Evolutionary conservation across 2,797 vertebrate genomes (phyloP), one percentile per base, ranked within the genome.

Genomic region (Acanthis flammea): DNA sequence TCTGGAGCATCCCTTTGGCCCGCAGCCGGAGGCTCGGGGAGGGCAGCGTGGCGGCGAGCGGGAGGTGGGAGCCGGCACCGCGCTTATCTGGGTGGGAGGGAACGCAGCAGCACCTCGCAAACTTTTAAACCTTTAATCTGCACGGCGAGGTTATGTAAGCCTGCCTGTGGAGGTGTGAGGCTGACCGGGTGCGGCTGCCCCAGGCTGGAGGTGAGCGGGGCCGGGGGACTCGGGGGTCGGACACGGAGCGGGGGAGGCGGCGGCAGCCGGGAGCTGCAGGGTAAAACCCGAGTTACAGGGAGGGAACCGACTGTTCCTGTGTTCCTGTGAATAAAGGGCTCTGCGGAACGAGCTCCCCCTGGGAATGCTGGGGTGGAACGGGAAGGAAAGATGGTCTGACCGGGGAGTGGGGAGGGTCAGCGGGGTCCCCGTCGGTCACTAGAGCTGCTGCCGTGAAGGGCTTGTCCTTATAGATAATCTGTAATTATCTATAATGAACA

Each of bases 381-480:
- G 63, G 19, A 5, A 5, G 47, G 30, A 33, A 25, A 12, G 14
- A 30, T 18, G 63, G 13, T 5, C 30, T 22, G 63, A 3, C 62
- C 4, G 6, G 12, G 24, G 25, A 37, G 10, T 11, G 37, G 31
- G 23, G 23, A 54, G 8, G 14, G 28, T 5, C 2, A 12, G 54
- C 1, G 0, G 39, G 30, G 41, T 8, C 33, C 19, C 55, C 2
- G 1, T 18, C 2, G 0, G 54, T 47, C 63, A 3, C 63, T 2
- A 41, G 39, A 39, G 47, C 41, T 0, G 6, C 55, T 47, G 54
- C 6, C 0, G 1, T 45, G 54, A 60, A 45, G 54, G 27, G 35
- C 18, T 60, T 12, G 0, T 60, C 17, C 6, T 58, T 58, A 19
- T 19, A 9, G 18, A 28, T 39, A 8, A 39, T 21, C 58, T 60